Conservation (phyloP, 2,113 vertebrate species). For the Nothoprocta perdicaria region DNA sequence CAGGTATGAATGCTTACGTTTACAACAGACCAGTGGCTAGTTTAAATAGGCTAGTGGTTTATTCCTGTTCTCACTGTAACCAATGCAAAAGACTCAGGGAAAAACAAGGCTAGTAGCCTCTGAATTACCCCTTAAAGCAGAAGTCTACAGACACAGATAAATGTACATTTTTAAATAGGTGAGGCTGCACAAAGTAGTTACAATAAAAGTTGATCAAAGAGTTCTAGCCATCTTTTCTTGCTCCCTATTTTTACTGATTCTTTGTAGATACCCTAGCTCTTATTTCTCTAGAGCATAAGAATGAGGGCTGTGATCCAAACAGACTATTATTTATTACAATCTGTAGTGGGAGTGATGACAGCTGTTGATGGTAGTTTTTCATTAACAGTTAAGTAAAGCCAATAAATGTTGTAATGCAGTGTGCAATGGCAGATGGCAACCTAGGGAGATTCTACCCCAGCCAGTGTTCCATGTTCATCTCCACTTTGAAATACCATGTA, state of each 20-base stretch:
- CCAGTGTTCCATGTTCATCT: background rate
- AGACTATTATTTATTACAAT: conserved; percentile 35
- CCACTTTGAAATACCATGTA: background rate
- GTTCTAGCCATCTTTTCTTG: background rate
- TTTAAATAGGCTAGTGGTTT: background rate
- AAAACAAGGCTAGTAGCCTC: background rate
- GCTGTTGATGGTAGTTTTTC: conserved; percentile 53
- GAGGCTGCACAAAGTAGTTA: background rate
- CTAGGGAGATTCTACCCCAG: conserved; percentile 15
- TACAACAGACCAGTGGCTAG: background rate
- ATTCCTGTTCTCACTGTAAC: background rate
- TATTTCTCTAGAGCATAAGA: background rate
- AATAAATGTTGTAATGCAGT: conserved; percentile 1
- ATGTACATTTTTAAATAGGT: background rate
- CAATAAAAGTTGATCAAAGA: background rate
- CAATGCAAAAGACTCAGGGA: background rate
- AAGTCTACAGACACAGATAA: accelerated
- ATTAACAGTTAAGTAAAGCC: conserved; percentile 37
- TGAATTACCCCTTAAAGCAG: background rate
- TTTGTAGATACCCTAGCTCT: background rate
- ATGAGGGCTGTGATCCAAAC: conserved; percentile 18
- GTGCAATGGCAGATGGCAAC: conserved; percentile 26
- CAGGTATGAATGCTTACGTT: background rate
- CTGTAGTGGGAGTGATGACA: conserved; percentile 51
- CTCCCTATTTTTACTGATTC: background rate